Percentiles rank a stretch among this genome's conserved stretches.
Conservation (phyloP, 1,140 invertebrate genomes). For the Musca domestica region DNA sequence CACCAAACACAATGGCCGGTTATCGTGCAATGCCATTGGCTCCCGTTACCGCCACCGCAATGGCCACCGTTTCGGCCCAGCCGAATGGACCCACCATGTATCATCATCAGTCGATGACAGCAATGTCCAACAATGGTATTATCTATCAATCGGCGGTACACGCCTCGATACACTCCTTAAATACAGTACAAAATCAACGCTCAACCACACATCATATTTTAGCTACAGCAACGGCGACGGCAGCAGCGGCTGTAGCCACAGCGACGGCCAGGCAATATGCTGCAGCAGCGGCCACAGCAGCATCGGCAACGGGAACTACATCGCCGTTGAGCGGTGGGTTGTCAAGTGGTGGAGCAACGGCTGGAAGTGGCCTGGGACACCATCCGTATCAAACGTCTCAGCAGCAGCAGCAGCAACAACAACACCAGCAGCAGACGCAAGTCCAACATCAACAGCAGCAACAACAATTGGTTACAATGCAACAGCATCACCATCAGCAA, state of each 20-base stretch:
- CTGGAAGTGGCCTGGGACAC: slow-evolving; percentile 19
- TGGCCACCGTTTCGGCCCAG: slow-evolving; percentile 32
- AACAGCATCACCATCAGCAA: slow-evolving; percentile 27
- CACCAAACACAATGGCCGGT: slow-evolving; percentile 39
- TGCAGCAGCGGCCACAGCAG: slow-evolving; percentile 17
- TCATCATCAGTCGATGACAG: slow-evolving; percentile 50
- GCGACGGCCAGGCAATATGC: slow-evolving; percentile 35
- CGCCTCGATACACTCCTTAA: slow-evolving; percentile 51
- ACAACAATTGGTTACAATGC: slow-evolving; percentile 23
- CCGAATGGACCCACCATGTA: slow-evolving; percentile 41
- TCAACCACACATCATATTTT: slow-evolving; percentile 38
- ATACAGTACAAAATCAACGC: slow-evolving; percentile 49
- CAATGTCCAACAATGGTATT: slow-evolving; percentile 51
- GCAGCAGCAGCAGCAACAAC: slow-evolving; percentile 33
- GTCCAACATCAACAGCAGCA: slow-evolving; percentile 11
- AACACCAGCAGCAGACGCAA: slow-evolving; percentile 27
- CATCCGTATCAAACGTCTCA: slow-evolving; percentile 30
- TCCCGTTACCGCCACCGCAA: slow-evolving; percentile 39
- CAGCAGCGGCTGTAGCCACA: slow-evolving; percentile 31
- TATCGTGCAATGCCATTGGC: slow-evolving; percentile 46
- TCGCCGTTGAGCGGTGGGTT: not conserved
- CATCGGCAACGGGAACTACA: slow-evolving; percentile 24
- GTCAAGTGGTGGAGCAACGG: slow-evolving; percentile 1
- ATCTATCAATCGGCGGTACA: slow-evolving; percentile 53
- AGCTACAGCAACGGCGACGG: slow-evolving; percentile 43